Percentiles rank a stretch among this genome's conserved stretches.
Conservation (phyloP, 2,888 invertebrate genomes). For the Hyles lineata region DNA sequence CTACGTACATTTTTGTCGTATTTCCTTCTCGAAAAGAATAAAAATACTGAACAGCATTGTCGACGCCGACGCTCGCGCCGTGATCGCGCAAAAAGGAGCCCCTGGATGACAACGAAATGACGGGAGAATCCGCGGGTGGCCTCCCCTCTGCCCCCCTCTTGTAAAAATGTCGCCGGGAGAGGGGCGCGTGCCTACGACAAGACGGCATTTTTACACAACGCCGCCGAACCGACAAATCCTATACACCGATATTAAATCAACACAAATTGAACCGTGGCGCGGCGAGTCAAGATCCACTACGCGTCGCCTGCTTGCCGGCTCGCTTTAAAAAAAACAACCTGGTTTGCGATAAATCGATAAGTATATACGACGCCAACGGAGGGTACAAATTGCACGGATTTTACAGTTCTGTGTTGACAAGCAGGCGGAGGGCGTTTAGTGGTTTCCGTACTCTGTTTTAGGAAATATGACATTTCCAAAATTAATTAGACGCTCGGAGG, state of each 20-base stretch:
- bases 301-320: conserved; percentile 41
- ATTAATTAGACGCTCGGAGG: conserved; percentile 49
- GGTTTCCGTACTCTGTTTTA: conserved; percentile 68
- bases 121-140: conserved; percentile 76
- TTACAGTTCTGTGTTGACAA: conserved; percentile 70
- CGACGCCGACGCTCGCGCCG: conserved; percentile 78
- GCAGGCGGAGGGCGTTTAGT: conserved; percentile 64
- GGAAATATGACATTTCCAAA: conserved; percentile 70
- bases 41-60: conserved; percentile 82
- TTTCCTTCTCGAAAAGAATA: conserved; percentile 79
- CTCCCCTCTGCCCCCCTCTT: conserved; percentile 60
- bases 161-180: conserved; percentile 79
- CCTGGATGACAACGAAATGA: conserved; percentile 83
- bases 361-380: conserved; percentile 74
- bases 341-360: conserved; percentile 83
- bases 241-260: conserved; percentile 54
- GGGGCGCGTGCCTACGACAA: conserved; percentile 78
- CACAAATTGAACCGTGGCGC: conserved; percentile 54
- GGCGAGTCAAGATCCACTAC: conserved; percentile 43
- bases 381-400: conserved; percentile 81
- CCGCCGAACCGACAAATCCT: conserved; percentile 64
- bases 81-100: conserved; percentile 79
- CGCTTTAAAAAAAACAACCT: conserved; percentile 70
- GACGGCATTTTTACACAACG: conserved; percentile 80
- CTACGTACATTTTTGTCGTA: conserved; percentile 68